These are phyloP conservation scores for Caradrina kadenii DNA, from an alignment of 2,888 invertebrate species.

Conservation along the genomic window DNA sequence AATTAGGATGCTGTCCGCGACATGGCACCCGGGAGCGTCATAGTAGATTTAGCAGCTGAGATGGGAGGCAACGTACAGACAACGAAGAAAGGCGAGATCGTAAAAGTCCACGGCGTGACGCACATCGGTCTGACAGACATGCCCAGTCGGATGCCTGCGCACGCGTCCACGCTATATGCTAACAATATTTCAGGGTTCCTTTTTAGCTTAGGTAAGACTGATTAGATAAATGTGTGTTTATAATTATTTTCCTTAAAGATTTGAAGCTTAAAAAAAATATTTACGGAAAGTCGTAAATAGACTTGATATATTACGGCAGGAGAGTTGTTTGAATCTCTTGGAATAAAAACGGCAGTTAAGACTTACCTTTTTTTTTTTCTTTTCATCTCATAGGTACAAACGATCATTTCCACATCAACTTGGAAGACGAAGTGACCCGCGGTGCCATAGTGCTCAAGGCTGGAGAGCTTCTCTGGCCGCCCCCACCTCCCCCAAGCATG, in stretches of 20 bases:
- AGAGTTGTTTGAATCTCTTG: background rate
- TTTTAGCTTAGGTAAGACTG: slow-evolving; percentile 93
- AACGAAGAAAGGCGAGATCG: slow-evolving; percentile 94
- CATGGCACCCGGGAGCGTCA: slow-evolving; percentile 97
- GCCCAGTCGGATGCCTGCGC: slow-evolving; percentile 95
- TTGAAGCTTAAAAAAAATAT: slow-evolving; percentile 29
- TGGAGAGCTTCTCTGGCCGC: slow-evolving; percentile 95
- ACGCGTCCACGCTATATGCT: slow-evolving; percentile 96
- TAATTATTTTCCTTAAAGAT: slow-evolving; percentile 21
- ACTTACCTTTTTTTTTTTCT: background rate
- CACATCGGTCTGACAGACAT: slow-evolving; percentile 96
- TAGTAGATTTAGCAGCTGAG: slow-evolving; percentile 97
- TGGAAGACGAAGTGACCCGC: slow-evolving; percentile 96
- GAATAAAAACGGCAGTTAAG: background rate
- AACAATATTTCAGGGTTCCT: slow-evolving; percentile 97
- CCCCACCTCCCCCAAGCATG: slow-evolving; percentile 92
- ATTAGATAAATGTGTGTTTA: slow-evolving; percentile 34
- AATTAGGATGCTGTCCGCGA: slow-evolving; percentile 93
- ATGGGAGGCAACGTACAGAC: slow-evolving; percentile 97
- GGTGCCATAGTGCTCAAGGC: slow-evolving; percentile 95
- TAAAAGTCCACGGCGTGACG: slow-evolving; percentile 94
- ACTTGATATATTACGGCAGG: slow-evolving; percentile 35
- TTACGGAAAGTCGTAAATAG: slow-evolving; percentile 29
- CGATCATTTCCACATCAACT: slow-evolving; percentile 94
- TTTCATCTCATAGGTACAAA: slow-evolving; percentile 90